Evolutionary conservation across 2,113 vertebrate genomes (phyloP), one percentile per base, ranked within the genome.

Genomic region (Cephalopholis sonnerati): DNA sequence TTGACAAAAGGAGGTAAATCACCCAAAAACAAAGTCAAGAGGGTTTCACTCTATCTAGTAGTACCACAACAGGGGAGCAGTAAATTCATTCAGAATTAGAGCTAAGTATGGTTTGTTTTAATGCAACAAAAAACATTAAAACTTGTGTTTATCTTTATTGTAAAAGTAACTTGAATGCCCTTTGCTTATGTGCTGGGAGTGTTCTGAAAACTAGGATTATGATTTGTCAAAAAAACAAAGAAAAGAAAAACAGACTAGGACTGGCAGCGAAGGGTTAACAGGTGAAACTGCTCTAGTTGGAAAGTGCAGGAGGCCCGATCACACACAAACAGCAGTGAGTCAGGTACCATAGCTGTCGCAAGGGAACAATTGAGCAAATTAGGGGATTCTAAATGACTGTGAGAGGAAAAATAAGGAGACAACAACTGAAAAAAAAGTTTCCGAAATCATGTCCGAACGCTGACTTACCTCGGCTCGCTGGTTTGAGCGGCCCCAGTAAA

Each of bases 321-420:
- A 59, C 65, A 71, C 62, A 77, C 76, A 74, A 81, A 61, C 81
- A 85, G 73, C 82, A 88, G 83, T 93, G 93, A 95, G 89, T 94
- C 93, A 93, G 87, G 81, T 82, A 36, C 13, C 54, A 29, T 54
- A 62, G 70, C 66, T 80, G 67, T 74, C 41, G 39, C 46, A 89
- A 89, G 69, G 89, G 90, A 90, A 87, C 84, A 90, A 59, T 18
- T 92, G 91, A 87, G 90, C 86, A 88, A 82, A 90, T 87, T 41
- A 83, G 88, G 77, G 87, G 83, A 84, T 79, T 90, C 63, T 78
- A 72, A 57, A 70, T 80, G 67, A 88, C 73, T 83, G 46, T 64
- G 36, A 82, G 63, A 74, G 77, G 82, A 89, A 88, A 85, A 88
- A 65, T 22, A 72, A 32, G 81, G 81, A 91, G 77, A 84, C 70